phyloP scores from a whole-genome alignment of 1,140 invertebrate species.

The Pachyrhynchus sulphureomaculatus region DNA sequence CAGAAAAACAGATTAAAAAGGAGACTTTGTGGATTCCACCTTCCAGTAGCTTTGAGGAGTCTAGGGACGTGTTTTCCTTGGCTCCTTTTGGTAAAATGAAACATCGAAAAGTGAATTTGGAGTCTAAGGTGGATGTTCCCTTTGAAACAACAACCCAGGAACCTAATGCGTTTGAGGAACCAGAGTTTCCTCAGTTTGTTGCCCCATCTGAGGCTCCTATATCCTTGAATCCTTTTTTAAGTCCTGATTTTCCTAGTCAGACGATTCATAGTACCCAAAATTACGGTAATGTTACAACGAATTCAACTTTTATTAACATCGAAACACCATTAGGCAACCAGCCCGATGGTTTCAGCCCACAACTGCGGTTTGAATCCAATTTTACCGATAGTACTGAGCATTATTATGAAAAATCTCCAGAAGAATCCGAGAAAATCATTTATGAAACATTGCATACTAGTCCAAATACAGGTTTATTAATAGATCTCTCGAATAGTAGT shows the following conservation, averaged over 20 bases:
- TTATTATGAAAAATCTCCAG: constrained; percentile 30
- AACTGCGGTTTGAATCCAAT: constrained; percentile 25
- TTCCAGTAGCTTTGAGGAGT: constrained; percentile 45
- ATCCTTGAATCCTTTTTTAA: constrained; percentile 40
- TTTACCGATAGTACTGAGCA: constrained; percentile 31
- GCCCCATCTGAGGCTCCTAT: neutral
- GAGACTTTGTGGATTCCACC: constrained; percentile 44
- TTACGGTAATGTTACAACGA: constrained; percentile 40
- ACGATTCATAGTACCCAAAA: constrained; percentile 35
- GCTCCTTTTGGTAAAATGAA: constrained; percentile 68
- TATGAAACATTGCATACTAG: neutral
- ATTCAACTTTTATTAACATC: constrained; percentile 33
- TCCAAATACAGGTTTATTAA: constrained; percentile 1
- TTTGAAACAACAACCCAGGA: neutral
- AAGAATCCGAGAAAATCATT: neutral
- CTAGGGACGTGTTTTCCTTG: constrained; percentile 71
- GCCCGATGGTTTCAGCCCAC: neutral
- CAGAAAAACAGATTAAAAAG: constrained; percentile 44
- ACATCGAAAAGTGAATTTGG: constrained; percentile 36
- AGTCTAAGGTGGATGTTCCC: neutral
- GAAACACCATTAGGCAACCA: neutral
- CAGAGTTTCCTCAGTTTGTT: neutral
- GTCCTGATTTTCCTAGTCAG: constrained; percentile 19
- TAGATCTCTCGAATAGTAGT: constrained; percentile 21
- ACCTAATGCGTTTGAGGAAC: neutral